Evolutionary conservation across 1,140 invertebrate species (phyloP), one percentile per base, ranked within the genome.

Genomic region (Nautilus pompilius): DNA sequence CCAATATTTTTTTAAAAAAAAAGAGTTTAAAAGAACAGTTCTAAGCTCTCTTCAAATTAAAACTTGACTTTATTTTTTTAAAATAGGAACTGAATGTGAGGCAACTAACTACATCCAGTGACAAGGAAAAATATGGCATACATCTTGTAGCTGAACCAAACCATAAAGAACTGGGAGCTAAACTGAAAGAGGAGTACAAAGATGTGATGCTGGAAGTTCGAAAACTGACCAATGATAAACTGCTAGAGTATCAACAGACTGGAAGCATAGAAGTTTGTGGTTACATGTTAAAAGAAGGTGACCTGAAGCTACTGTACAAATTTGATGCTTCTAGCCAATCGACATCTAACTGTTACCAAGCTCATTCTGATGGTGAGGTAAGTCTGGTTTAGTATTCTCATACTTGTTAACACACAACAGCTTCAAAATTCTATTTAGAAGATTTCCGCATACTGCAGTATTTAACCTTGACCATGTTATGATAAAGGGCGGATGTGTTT

Each of bases 111-210:
- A 85, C 94, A 0, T 96, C 94, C 15, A 90, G 88, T 13, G 92
- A 99, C 72, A 99, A 99, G 81, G 85, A 90, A 56, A 92, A 91
- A 67, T 99, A 96, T 83, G 94, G 95, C 15, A 93, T 99, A 20
- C 88, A 88, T n/a, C 80, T 99, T 26, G 87, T 89, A 76, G 96
- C 95, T 2, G 95, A 99, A 77, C 94, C 96, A 0, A 94, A 99
- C 84, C 92, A 94, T 74, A 91, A 90, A 82, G 83, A 86, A 4
- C 86, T 99, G 1, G 97, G 96, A 3, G 85, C 88, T 20, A 75
- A 76, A 60, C 63, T 79, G 34, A 76, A 75, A 56, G 89, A 89
- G 0, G 91, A 93, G 65, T 95, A 97, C 67, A 98, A 98, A 84
- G 85, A 87, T 22, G 90, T 98, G 0, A 90, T 88, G 56, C 86